A percentile compares a stretch with the other conserved stretches of the same genome.
These are phyloP conservation scores for Sebastes hubbsi DNA, from an alignment of 2,797 vertebrate genomes.

Conservation along the genomic window DNA sequence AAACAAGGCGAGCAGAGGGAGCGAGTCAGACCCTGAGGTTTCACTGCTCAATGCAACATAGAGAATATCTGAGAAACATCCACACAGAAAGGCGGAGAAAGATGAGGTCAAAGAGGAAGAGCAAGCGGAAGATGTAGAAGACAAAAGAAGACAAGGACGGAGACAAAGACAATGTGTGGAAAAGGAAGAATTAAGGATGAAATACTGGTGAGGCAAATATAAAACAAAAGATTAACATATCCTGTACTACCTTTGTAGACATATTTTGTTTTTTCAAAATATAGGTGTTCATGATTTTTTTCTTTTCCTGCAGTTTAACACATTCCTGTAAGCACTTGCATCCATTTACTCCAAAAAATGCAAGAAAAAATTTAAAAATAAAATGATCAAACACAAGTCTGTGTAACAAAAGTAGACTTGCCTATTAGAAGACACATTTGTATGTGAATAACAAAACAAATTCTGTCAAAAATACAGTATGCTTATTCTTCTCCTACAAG, in stretches of 20 bases:
- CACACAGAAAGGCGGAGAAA: slow-evolving; percentile 13
- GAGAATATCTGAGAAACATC: slow-evolving; percentile 65
- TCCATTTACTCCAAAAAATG: slow-evolving; percentile 52
- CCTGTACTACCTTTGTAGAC: not conserved
- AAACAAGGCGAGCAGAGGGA: slow-evolving; percentile 62
- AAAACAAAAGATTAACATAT: slow-evolving; percentile 10
- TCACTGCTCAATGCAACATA: slow-evolving; percentile 56
- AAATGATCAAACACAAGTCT: slow-evolving; percentile 42
- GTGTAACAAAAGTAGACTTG: slow-evolving; percentile 31
- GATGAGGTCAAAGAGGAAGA: slow-evolving; percentile 30
- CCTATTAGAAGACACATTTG: slow-evolving; percentile 48
- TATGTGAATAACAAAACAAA: slow-evolving; percentile 50
- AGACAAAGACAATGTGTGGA: slow-evolving; percentile 35
- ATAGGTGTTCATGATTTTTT: slow-evolving; percentile 43
- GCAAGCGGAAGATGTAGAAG: slow-evolving; percentile 21
- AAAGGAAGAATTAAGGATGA: slow-evolving; percentile 1
- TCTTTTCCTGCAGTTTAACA: slow-evolving; percentile 42
- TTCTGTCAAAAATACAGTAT: slow-evolving; percentile 40
- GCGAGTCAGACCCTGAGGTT: slow-evolving; percentile 61
- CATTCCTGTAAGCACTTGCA: slow-evolving; percentile 29
- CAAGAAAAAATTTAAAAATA: slow-evolving; percentile 49
- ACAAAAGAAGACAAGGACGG: slow-evolving; percentile 40
- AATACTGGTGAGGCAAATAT: slow-evolving; percentile 42
- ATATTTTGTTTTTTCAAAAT: too few relatives aligned
- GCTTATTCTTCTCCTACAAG: slow-evolving; percentile 4